These are phyloP conservation scores for Drosophila borealis DNA, from an alignment of 2,888 invertebrate genomes.

Conservation along the genomic window DNA sequence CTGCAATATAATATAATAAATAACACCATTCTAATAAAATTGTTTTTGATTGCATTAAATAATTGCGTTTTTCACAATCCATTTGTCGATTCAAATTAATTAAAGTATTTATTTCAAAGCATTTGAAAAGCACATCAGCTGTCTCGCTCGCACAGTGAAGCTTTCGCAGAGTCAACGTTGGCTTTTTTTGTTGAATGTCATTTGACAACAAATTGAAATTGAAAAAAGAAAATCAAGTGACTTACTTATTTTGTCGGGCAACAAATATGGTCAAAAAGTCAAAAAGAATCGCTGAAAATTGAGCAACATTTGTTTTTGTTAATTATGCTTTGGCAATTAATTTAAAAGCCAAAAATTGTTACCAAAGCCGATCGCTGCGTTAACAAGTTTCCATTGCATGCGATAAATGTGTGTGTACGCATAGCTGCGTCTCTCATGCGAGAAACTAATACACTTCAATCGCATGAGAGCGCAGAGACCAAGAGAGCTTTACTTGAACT, in stretches of 20 bases:
- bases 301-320: constrained; percentile 49
- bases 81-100: not conserved
- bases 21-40: too few relatives aligned
- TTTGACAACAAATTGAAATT: constrained; percentile 6
- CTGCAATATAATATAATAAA: too few relatives aligned
- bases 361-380: constrained; percentile 2
- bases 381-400: constrained; percentile 5
- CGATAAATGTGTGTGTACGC: constrained; percentile 2
- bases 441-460: constrained; percentile 4
- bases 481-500: too few relatives aligned
- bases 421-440: constrained; percentile 4
- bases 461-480: not conserved
- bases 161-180: not conserved
- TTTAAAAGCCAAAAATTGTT: constrained; percentile 18
- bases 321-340: constrained; percentile 55
- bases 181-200: constrained; percentile 6
- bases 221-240: constrained; percentile 9
- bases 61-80: too few relatives aligned
- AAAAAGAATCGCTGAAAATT: constrained; percentile 46
- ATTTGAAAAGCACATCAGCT: not conserved
- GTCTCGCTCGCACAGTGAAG: not conserved
- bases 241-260: constrained; percentile 34
- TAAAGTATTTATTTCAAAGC: not conserved
- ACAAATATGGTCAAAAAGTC: constrained; percentile 33
- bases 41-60: too few relatives aligned